Percentiles rank a stretch among this genome's conserved stretches.
These are phyloP conservation scores for Esox niger DNA, from an alignment of 2,113 vertebrate genomes.

Conservation along the genomic window DNA sequence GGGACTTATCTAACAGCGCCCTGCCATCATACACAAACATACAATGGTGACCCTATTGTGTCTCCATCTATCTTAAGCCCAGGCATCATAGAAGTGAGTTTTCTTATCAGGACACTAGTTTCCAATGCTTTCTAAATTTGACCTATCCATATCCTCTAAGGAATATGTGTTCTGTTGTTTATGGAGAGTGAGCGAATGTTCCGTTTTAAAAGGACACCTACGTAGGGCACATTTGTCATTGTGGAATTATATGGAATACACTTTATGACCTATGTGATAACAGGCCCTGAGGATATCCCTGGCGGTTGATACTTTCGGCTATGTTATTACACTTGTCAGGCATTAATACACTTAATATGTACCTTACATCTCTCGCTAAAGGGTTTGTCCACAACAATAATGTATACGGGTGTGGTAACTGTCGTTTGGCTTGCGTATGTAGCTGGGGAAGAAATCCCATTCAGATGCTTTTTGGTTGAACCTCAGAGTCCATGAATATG, in stretches of 20 bases:
- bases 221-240: background rate
- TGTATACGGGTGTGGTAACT: too few relatives aligned
- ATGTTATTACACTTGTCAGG: too few relatives aligned
- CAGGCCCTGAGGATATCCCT: too few relatives aligned
- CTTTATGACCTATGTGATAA: too few relatives aligned
- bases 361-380: too few relatives aligned
- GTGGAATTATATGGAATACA: background rate
- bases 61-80: conserved; percentile 31
- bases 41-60: conserved; percentile 32
- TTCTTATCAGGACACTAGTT: conserved; percentile 26
- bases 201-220: too few relatives aligned
- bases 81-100: background rate
- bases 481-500: background rate
- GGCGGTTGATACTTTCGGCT: too few relatives aligned
- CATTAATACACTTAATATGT: too few relatives aligned
- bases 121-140: conserved; percentile 22
- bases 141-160: background rate
- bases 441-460: too few relatives aligned
- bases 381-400: too few relatives aligned
- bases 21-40: conserved; percentile 24
- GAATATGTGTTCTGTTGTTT: background rate
- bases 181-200: background rate
- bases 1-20: conserved; percentile 40
- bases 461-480: background rate
- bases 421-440: too few relatives aligned